Evolutionary conservation across 2,888 invertebrate genomes (phyloP).

Genomic region (Glyphotaelius pellucidus): DNA sequence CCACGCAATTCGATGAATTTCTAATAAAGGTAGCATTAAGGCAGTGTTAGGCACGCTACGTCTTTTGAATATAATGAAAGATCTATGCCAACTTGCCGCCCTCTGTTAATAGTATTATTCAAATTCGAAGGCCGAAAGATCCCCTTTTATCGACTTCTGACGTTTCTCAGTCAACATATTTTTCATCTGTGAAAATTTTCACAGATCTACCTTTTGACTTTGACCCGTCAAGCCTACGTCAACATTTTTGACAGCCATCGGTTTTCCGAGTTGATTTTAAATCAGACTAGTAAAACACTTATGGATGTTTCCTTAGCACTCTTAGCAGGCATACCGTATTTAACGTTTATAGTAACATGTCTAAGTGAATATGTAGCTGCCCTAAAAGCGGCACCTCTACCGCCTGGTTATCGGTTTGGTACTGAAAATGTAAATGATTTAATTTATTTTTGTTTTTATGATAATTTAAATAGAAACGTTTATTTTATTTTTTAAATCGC

Average conservation of each 20-base stretch:
- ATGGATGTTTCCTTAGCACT: neutral
- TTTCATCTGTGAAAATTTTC: neutral
- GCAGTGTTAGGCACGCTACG: neutral
- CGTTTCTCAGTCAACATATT: neutral
- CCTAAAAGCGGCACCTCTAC: neutral
- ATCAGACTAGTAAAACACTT: neutral
- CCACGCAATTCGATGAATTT: constrained; percentile 11
- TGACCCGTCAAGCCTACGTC: neutral
- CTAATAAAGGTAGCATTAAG: constrained; percentile 9
- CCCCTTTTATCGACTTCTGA: neutral
- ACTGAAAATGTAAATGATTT: neutral
- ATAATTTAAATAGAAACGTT: neutral
- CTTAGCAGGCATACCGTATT: neutral
- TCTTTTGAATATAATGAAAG: neutral
- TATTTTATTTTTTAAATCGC: neutral
- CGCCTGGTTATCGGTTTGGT: neutral
- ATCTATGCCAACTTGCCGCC: neutral
- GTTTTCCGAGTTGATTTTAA: neutral
- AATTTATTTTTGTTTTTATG: too few relatives aligned
- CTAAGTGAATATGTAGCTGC: neutral
- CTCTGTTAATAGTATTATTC: neutral
- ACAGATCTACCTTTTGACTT: neutral
- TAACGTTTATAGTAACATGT: neutral
- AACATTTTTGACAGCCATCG: neutral
- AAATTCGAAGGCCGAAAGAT: neutral